These are phyloP conservation scores for Esox niger DNA, from an alignment of 2,113 vertebrate genomes.

Conservation along the genomic window DNA sequence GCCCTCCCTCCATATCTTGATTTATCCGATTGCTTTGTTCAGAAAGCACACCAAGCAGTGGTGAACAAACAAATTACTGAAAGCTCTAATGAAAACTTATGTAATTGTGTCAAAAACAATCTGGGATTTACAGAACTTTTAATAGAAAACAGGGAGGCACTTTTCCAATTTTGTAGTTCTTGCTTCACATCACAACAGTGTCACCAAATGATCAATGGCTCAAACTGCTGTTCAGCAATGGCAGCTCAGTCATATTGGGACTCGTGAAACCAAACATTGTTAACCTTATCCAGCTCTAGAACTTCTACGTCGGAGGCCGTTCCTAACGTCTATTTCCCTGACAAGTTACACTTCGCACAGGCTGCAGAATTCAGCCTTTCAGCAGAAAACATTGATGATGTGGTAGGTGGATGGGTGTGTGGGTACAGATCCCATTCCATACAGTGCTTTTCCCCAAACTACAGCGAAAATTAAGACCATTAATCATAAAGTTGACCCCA, in stretches of 20 bases:
- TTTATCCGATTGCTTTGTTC: not conserved
- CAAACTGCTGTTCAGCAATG: conserved; percentile 17
- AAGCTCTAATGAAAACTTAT: conserved; percentile 43
- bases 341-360: conserved; percentile 13
- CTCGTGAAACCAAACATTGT: conserved; percentile 28
- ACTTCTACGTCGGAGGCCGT: conserved; percentile 9
- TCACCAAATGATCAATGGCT: conserved; percentile 48
- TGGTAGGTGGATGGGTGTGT: conserved; percentile 9
- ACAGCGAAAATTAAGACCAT: conserved; percentile 29
- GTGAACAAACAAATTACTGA: conserved; percentile 18
- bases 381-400: not conserved
- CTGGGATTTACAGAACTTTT: conserved; percentile 30
- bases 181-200: conserved; percentile 34
- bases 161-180: conserved; percentile 16
- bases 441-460: conserved; percentile 11
- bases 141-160: conserved; percentile 15
- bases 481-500: conserved; percentile 23
- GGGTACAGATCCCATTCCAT: not conserved
- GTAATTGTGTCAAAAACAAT: conserved; percentile 30
- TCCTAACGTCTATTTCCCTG: conserved; percentile 24
- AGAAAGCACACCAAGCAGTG: conserved; percentile 18
- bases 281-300: conserved; percentile 28
- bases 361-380: not conserved
- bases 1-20: not conserved
- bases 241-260: conserved; percentile 48